Evolutionary conservation across 92 coral and sea anemone species (phyloP).

Genomic region (Palythoa grandiflora): DNA sequence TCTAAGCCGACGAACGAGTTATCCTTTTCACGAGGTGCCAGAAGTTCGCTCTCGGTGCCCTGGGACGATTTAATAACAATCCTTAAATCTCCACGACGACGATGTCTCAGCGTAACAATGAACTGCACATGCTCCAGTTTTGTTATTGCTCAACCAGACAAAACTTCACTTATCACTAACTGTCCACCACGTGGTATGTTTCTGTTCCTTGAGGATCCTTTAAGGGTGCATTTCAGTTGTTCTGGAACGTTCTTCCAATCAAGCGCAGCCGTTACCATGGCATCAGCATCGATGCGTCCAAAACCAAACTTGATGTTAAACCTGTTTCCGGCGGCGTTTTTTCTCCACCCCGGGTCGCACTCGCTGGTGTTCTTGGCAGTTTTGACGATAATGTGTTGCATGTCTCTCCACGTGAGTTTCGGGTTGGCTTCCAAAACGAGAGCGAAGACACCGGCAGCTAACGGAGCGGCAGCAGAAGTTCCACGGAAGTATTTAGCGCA

Average conservation of each 20-base stretch:
- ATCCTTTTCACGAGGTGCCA: conserved; percentile 67
- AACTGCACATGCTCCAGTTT: conserved; percentile 78
- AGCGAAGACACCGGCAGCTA: conserved; percentile 81
- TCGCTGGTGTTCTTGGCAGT: conserved; percentile 66
- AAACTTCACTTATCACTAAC: background rate
- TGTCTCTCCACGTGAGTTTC: conserved; percentile 84
- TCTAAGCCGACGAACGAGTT: conserved; percentile 64
- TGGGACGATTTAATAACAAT: conserved; percentile 67
- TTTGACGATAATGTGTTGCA: conserved; percentile 72
- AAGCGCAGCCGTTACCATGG: conserved; percentile 64
- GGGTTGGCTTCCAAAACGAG: conserved; percentile 79
- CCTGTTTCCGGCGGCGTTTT: conserved; percentile 71
- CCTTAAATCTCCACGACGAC: conserved; percentile 75
- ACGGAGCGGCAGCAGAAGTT: conserved; percentile 74
- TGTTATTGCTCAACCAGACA: conserved; percentile 41
- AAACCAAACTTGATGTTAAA: conserved; percentile 78
- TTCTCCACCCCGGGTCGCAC: conserved; percentile 67
- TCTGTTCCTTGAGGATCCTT: conserved; percentile 25
- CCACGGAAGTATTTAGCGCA: conserved; percentile 62
- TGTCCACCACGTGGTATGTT: conserved; percentile 49
- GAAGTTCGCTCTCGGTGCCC: conserved; percentile 60
- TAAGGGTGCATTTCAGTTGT: conserved; percentile 56
- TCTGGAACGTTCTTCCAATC: conserved; percentile 81
- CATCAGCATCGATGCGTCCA: conserved; percentile 75
- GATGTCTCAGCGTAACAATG: conserved; percentile 67